Base-by-base conservation (phyloP, 2,888 invertebrate genomes). In the Eupeodes latifasciatus region DNA sequence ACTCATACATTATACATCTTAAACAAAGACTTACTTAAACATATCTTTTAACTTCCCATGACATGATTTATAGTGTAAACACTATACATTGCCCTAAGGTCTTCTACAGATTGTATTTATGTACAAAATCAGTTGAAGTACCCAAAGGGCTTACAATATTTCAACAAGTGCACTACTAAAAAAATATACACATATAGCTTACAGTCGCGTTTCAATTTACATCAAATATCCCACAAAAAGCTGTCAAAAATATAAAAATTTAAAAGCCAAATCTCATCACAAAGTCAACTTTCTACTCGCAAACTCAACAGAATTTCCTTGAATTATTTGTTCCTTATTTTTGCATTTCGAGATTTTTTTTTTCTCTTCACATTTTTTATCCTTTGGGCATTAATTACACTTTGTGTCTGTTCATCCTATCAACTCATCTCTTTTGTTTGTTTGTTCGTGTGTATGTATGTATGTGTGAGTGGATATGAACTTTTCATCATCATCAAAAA, bases 381-480 rank as follows among this genome's bases (percentile, higher is more conserved):
- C 85, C 88, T 85, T 81, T 78, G 81, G 88, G 88, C 88, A 78
- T 88, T 88, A 78, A 88, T 88, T 88, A 85, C 85, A 88, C 88
- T 88, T 81, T 88, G 77, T 78, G 88, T 78, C 88, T 88, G 69
- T 85, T 67, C 78, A 85, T 77, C 67, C 72, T 67, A 66, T 74
- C 81, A 84, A 61, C 51, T 67, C 47, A n/a, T 66, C 27, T 62
- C n/a, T 75, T 19, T 59, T 69, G 12, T 51, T 34, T 19, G 12
- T 36, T 2, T 27, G 4, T 12, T 5, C 36, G 36, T 69, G 3
- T 36, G n/a, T 27, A 27, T 19, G 12, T 36, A 4, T 27, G 9
- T n/a, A 4, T 12, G 12, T 53, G 36, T 69, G 3, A n/a, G n/a
- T 40, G 49, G 64, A 64, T 85, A 59, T 87, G 84, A 83, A 83